phyloP scores from a whole-genome alignment of 2,797 vertebrate species.

The Diplodus puntazzo region DNA sequence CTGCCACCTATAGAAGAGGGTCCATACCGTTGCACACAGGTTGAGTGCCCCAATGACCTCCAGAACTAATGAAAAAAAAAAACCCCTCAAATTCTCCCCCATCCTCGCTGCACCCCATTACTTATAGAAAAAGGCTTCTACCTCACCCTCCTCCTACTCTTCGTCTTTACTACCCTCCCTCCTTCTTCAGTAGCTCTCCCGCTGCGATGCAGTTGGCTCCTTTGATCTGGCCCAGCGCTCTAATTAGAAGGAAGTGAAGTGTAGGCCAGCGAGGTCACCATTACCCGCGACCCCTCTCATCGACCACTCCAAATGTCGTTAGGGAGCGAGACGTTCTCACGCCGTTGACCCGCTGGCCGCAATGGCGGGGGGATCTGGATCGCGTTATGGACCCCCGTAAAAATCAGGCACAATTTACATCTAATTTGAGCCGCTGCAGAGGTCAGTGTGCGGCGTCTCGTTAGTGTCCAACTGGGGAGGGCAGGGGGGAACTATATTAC shows the following conservation, averaged over 20 bases:
- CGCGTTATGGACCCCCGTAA: slow-evolving; percentile 88
- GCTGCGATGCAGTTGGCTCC: slow-evolving; percentile 91
- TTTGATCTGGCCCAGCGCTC: slow-evolving; percentile 95
- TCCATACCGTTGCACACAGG: slow-evolving; percentile 65
- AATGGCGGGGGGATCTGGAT: slow-evolving; percentile 86
- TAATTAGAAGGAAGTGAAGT: slow-evolving; percentile 99
- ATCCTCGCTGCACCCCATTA: slow-evolving; percentile 73
- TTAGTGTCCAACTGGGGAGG: slow-evolving; percentile 76
- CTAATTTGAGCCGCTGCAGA: slow-evolving; percentile 84
- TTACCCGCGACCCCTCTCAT: slow-evolving; percentile 90
- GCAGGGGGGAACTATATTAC: slow-evolving; percentile 56
- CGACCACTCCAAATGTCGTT: slow-evolving; percentile 93
- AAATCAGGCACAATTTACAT: slow-evolving; percentile 87
- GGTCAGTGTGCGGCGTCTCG: slow-evolving; percentile 80
- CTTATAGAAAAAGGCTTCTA: slow-evolving; percentile 80
- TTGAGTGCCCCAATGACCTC: slow-evolving; percentile 89
- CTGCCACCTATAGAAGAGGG: slow-evolving; percentile 69
- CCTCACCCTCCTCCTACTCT: slow-evolving; percentile 57
- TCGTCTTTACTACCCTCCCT: slow-evolving; percentile 81
- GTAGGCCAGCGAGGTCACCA: slow-evolving; percentile 95
- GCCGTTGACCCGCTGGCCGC: slow-evolving; percentile 82
- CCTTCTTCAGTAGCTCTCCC: slow-evolving; percentile 92
- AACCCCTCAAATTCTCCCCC: slow-evolving; percentile 35
- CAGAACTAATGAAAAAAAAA: slow-evolving; percentile 89
- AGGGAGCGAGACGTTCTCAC: slow-evolving; percentile 90